Percentiles rank a stretch among this genome's conserved stretches.
Conservation (phyloP, 2,888 invertebrate species). For the Xestia rhomboidea region DNA sequence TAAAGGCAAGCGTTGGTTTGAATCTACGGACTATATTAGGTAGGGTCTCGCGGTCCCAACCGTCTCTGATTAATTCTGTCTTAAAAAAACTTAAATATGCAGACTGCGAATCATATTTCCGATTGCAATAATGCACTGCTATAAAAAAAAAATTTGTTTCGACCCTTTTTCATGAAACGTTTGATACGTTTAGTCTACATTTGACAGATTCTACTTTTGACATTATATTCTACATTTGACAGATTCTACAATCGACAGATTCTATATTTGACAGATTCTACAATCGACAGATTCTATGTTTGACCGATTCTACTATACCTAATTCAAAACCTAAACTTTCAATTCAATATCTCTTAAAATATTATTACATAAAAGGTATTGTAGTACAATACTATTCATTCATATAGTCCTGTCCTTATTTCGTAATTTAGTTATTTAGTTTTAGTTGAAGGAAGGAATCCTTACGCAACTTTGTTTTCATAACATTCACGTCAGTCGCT, state of each 20-base stretch:
- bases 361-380: neutral
- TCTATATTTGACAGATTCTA: no score
- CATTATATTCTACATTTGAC: no score
- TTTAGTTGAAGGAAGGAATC: conserved; percentile 36
- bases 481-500: conserved; percentile 49
- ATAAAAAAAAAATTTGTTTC: conserved; percentile 15
- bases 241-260: no score
- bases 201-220: no score
- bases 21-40: conserved; percentile 62
- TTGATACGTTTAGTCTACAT: no score
- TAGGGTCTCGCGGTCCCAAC: conserved; percentile 49
- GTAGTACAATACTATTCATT: conserved; percentile 4
- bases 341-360: neutral
- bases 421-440: conserved; percentile 23
- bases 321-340: neutral
- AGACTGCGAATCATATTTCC: conserved; percentile 42
- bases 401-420: conserved; percentile 13
- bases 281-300: no score
- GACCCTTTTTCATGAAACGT: conserved; percentile 6
- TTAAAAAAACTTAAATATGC: conserved; percentile 39
- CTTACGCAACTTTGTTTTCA: conserved; percentile 56
- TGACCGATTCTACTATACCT: no score
- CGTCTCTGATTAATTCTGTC: conserved; percentile 63
- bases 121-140: conserved; percentile 23
- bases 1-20: conserved; percentile 55